Percentiles rank a stretch among this genome's conserved stretches.
phyloP scores from a whole-genome alignment of 2,797 vertebrate genomes.

The Kryptolebias ocellatus region DNA sequence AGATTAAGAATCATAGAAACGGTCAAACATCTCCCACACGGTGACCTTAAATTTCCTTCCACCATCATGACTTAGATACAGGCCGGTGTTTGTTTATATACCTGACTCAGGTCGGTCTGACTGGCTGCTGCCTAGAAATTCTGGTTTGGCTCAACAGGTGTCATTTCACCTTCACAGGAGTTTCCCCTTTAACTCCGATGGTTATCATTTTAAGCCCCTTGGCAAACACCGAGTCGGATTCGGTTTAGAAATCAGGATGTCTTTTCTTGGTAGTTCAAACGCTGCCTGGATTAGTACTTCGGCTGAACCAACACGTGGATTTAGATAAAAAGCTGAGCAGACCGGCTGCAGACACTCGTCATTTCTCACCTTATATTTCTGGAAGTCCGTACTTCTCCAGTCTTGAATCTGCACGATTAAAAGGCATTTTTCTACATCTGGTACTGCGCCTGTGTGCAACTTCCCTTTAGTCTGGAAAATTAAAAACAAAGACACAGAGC shows the following conservation, averaged over 20 bases:
- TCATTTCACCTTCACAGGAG: neutral
- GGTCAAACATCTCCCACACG: neutral
- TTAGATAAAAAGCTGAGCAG: slow-evolving; percentile 32
- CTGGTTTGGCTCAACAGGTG: slow-evolving; percentile 48
- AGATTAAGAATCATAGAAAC: neutral
- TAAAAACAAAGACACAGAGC: slow-evolving; percentile 4
- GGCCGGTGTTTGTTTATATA: slow-evolving; percentile 42
- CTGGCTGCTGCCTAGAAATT: slow-evolving; percentile 49
- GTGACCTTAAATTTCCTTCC: slow-evolving; percentile 1
- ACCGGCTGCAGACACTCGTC: slow-evolving; percentile 3
- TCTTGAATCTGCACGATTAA: slow-evolving; percentile 79
- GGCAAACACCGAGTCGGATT: slow-evolving; percentile 50
- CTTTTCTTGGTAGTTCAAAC: slow-evolving; percentile 36
- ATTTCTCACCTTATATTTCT: slow-evolving; percentile 80
- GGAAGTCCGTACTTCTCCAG: slow-evolving; percentile 81
- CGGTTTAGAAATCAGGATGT: slow-evolving; percentile 56
- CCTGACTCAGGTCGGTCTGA: neutral
- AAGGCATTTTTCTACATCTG: slow-evolving; percentile 86
- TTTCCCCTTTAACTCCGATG: slow-evolving; percentile 21
- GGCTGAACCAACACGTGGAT: slow-evolving; percentile 21
- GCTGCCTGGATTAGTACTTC: slow-evolving; percentile 22
- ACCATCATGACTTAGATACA: slow-evolving; percentile 6
- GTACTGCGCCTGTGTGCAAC: slow-evolving; percentile 70
- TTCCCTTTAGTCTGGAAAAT: slow-evolving; percentile 86
- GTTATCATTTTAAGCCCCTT: slow-evolving; percentile 17